These are phyloP conservation scores for Magallana gigas DNA, from an alignment of 1,140 invertebrate species.

Conservation along the genomic window DNA sequence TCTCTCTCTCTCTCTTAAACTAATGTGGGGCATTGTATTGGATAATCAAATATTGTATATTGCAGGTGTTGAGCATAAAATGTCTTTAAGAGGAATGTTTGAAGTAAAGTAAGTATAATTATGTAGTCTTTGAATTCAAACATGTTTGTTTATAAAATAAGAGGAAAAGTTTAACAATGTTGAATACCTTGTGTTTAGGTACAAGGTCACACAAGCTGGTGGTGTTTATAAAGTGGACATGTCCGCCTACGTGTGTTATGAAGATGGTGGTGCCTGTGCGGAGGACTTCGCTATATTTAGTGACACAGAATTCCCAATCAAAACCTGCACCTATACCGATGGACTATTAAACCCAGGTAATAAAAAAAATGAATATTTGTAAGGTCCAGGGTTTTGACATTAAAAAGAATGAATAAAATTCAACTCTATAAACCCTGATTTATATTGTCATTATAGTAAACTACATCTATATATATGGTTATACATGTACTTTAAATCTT, in stretches of 20 bases:
- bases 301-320: slow-evolving; percentile 31
- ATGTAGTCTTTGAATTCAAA: not conserved
- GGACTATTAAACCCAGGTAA: slow-evolving; percentile 28
- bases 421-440: too few species aligned
- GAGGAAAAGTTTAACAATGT: not conserved
- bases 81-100: slow-evolving; percentile 36
- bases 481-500: too few species aligned
- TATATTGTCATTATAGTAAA: too few species aligned
- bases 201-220: not conserved
- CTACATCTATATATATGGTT: too few species aligned
- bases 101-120: not conserved
- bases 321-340: slow-evolving; percentile 25
- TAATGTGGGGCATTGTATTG: too few species aligned
- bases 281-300: slow-evolving; percentile 23
- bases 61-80: slow-evolving; percentile 14
- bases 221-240: slow-evolving; percentile 13
- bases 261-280: slow-evolving; percentile 9
- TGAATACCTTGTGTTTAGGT: not conserved
- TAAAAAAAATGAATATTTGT: not conserved
- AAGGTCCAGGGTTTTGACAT: not conserved
- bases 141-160: too few species aligned
- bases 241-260: not conserved
- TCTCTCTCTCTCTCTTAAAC: too few species aligned
- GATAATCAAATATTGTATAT: not conserved
- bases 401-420: not conserved